Conservation (phyloP, 2,888 invertebrate genomes). For the Conus canariensis region DNA sequence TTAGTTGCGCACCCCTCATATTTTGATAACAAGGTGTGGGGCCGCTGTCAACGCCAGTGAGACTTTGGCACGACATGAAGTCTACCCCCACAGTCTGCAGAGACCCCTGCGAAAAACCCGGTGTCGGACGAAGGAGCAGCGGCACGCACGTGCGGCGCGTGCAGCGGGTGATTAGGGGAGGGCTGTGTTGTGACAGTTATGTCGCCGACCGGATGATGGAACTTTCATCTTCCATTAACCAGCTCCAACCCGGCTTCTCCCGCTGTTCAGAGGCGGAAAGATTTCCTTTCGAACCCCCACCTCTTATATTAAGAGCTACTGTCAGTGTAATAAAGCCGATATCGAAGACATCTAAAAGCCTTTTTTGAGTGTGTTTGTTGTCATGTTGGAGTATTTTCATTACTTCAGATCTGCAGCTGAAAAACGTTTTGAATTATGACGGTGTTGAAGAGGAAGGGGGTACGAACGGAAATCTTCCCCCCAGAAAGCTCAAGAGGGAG, state of each 20-base stretch:
- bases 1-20: slow-evolving; percentile 48
- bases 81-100: not conserved
- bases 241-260: not conserved
- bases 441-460: too few species aligned
- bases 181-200: slow-evolving; percentile 7
- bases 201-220: not conserved
- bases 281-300: too few species aligned
- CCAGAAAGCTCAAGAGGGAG: too few species aligned
- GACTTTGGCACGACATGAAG: slow-evolving; percentile 19
- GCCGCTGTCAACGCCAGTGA: slow-evolving; percentile 20
- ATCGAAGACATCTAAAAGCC: too few species aligned
- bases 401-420: too few species aligned
- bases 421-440: too few species aligned
- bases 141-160: slow-evolving; percentile 36
- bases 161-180: not conserved
- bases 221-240: slow-evolving; percentile 18
- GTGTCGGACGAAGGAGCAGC: not conserved
- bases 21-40: slow-evolving; percentile 48
- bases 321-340: too few species aligned
- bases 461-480: too few species aligned
- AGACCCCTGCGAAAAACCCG: not conserved
- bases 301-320: too few species aligned
- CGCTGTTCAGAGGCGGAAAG: too few species aligned
- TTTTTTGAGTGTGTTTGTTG: too few species aligned
- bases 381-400: too few species aligned